Percentiles rank a stretch among this genome's conserved stretches.
phyloP scores from a whole-genome alignment of 2,888 invertebrate species.

The Campoletis raptor region DNA sequence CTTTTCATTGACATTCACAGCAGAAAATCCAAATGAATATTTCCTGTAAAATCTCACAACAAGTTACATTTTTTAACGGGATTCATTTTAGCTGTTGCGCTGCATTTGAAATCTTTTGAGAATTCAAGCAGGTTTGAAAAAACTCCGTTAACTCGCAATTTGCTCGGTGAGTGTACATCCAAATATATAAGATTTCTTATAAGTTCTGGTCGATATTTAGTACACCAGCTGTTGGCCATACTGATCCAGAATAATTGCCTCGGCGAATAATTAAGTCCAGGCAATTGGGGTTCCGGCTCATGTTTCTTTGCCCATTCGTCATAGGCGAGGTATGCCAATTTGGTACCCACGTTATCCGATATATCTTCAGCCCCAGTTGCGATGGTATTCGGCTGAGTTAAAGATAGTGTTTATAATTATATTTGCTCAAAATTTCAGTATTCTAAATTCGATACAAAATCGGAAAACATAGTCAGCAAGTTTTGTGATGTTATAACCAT shows the following conservation, averaged over 20 bases:
- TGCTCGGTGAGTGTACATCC: constrained; percentile 90
- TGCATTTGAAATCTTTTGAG: constrained; percentile 87
- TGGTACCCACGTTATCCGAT: constrained; percentile 35
- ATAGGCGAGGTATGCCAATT: constrained; percentile 23
- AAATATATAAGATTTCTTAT: constrained; percentile 93
- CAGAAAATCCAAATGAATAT: too few species aligned
- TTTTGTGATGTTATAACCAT: not conserved
- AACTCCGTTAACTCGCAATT: constrained; percentile 87
- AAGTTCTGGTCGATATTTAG: constrained; percentile 87
- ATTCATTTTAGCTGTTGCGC: constrained; percentile 87
- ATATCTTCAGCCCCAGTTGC: constrained; percentile 9
- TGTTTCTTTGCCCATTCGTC: constrained; percentile 89
- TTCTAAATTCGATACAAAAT: not conserved
- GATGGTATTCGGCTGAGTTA: constrained; percentile 21
- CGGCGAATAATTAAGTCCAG: constrained; percentile 90
- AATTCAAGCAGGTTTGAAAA: constrained; percentile 88
- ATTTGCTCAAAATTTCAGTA: not conserved
- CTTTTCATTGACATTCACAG: too few species aligned
- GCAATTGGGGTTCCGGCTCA: constrained; percentile 88
- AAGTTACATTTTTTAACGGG: constrained; percentile 79
- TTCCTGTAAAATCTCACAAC: too few species aligned
- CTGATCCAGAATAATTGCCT: constrained; percentile 89
- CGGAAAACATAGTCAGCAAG: not conserved
- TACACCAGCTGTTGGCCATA: constrained; percentile 88
- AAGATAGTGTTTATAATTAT: not conserved